Evolutionary conservation across 2,113 vertebrate genomes (phyloP).

Genomic region (Chionis minor): DNA sequence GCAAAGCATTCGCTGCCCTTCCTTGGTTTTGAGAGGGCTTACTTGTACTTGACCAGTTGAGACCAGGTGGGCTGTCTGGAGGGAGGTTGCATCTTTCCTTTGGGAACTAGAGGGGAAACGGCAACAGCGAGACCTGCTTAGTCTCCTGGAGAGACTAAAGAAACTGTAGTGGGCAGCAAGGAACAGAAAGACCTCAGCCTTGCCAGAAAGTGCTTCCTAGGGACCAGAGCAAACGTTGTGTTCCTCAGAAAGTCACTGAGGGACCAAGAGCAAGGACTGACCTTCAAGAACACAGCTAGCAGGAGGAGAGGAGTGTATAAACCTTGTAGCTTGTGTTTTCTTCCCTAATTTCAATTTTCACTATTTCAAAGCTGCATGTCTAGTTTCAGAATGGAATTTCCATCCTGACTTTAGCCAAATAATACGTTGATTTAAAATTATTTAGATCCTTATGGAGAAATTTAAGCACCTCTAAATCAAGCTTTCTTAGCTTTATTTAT

Average conservation of each 20-base stretch:
- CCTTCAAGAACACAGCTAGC: not conserved
- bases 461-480: not conserved
- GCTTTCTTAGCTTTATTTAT: not conserved
- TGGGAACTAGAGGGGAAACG: not conserved
- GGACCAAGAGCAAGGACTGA: rapidly evolving
- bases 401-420: not conserved
- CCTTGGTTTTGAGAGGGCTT: not conserved
- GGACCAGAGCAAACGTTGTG: not conserved
- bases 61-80: not conserved
- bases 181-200: not conserved
- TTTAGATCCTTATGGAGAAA: not conserved
- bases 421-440: not conserved
- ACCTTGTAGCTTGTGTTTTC: not conserved
- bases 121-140: not conserved
- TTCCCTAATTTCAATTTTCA: not conserved
- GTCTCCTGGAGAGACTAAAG: not conserved
- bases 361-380: not conserved
- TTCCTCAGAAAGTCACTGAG: not conserved
- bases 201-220: not conserved
- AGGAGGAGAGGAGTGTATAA: not conserved
- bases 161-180: not conserved
- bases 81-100: not conserved
- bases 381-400: not conserved
- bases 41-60: not conserved
- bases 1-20: not conserved